These are phyloP conservation scores for Hypena proboscidalis DNA, from an alignment of 2,888 invertebrate species.

Conservation along the genomic window DNA sequence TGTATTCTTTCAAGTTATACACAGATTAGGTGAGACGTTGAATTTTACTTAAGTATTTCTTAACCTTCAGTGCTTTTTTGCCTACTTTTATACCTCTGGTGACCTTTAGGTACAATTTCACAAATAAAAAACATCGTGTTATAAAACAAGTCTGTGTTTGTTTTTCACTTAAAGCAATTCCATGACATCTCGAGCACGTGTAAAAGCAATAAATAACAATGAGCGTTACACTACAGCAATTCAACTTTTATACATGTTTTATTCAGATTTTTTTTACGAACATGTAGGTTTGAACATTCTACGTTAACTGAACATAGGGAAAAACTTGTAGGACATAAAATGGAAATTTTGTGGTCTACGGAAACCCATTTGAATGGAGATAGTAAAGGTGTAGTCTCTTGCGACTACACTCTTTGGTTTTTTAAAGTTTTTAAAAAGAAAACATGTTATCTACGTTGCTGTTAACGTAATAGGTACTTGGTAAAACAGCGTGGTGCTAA, in stretches of 20 bases:
- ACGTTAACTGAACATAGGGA: slow-evolving; percentile 22
- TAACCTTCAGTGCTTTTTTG: no score
- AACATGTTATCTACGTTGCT: not conserved
- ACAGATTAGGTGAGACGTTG: no score
- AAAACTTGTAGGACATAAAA: slow-evolving; percentile 48
- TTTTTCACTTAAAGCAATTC: no score
- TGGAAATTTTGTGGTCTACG: slow-evolving; percentile 54
- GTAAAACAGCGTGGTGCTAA: not conserved
- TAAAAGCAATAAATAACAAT: no score
- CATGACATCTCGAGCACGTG: no score
- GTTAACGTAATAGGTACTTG: not conserved
- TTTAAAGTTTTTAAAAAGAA: slow-evolving; percentile 1
- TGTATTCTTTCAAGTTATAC: no score
- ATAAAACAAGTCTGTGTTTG: no score
- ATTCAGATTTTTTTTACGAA: slow-evolving; percentile 7
- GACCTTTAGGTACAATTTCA: no score
- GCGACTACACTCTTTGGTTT: slow-evolving; percentile 3
- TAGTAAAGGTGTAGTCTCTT: slow-evolving; percentile 44
- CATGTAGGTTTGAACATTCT: slow-evolving; percentile 17
- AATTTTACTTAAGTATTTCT: no score
- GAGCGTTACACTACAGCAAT: no score
- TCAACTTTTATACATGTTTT: slow-evolving; percentile 5
- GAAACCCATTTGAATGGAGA: slow-evolving; percentile 56
- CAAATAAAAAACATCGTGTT: no score
- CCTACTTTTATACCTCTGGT: no score